phyloP scores from a whole-genome alignment of 2,797 vertebrate species.

The Margarornis squamiger region DNA sequence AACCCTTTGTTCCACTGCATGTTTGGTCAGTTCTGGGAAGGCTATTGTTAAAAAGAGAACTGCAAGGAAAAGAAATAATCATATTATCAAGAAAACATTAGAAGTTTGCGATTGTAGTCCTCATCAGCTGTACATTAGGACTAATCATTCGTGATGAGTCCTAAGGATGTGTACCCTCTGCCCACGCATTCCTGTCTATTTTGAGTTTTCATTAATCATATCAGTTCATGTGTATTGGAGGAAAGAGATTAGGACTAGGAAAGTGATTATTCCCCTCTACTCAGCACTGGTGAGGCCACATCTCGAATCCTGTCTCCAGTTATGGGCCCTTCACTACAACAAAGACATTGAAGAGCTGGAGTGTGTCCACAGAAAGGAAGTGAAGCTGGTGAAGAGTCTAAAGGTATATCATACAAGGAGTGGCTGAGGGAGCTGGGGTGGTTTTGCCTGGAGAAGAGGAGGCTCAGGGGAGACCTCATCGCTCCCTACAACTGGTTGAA shows the following conservation, averaged over 20 bases:
- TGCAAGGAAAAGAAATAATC: not conserved
- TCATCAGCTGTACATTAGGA: not conserved
- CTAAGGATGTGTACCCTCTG: not conserved
- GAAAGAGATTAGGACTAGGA: not conserved
- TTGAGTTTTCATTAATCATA: not conserved
- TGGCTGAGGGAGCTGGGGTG: not conserved
- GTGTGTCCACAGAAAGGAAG: not conserved
- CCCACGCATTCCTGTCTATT: not conserved
- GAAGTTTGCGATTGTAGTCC: not conserved
- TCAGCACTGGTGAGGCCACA: fast-evolving
- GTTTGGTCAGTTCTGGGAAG: not conserved
- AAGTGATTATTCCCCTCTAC: not conserved
- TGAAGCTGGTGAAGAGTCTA: fast-evolving
- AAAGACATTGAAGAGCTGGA: not conserved
- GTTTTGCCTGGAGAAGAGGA: not conserved
- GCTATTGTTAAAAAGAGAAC: not conserved
- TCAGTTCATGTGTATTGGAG: not conserved
- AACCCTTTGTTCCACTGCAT: not conserved
- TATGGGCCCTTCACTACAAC: not conserved
- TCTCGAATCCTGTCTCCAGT: not conserved
- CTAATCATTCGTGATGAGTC: not conserved
- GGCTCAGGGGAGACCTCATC: not conserved
- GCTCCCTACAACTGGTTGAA: not conserved
- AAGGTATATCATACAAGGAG: not conserved
- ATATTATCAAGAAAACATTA: not conserved